phyloP scores from a whole-genome alignment of 2,113 vertebrate species.

The Cyanistes caeruleus region DNA sequence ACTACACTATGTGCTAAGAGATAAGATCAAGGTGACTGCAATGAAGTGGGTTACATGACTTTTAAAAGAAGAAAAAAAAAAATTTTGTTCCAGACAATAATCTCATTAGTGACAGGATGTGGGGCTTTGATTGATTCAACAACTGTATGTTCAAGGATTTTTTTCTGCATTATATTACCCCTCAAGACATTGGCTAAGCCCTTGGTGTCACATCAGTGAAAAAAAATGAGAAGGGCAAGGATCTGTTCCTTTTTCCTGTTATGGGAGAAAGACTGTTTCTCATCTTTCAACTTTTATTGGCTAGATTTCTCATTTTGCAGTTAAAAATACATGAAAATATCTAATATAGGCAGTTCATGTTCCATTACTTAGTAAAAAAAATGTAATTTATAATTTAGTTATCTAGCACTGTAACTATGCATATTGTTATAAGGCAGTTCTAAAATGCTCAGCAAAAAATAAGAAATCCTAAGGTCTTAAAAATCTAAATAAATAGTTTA shows the following conservation, averaged over 20 bases:
- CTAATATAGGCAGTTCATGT: background rate
- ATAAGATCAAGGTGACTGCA: background rate
- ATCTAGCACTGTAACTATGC: background rate
- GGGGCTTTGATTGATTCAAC: background rate
- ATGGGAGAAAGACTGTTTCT: background rate
- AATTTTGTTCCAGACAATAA: background rate
- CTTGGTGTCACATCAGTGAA: background rate
- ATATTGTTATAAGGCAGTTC: background rate
- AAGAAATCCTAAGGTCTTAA: background rate
- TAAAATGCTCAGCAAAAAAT: background rate
- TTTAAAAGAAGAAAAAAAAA: background rate
- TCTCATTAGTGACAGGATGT: background rate
- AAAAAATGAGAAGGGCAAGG: background rate
- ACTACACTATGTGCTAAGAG: background rate
- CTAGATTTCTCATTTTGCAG: background rate
- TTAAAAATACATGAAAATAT: background rate
- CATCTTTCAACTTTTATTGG: background rate
- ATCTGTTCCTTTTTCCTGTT: background rate
- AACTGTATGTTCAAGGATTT: background rate
- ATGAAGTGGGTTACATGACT: background rate
- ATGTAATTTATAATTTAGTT: background rate
- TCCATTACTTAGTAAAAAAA: background rate
- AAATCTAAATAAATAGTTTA: background rate
- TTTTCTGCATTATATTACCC: background rate
- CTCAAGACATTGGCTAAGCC: background rate